Conservation (phyloP, 2,113 vertebrate species). For the Tor tambroides region DNA sequence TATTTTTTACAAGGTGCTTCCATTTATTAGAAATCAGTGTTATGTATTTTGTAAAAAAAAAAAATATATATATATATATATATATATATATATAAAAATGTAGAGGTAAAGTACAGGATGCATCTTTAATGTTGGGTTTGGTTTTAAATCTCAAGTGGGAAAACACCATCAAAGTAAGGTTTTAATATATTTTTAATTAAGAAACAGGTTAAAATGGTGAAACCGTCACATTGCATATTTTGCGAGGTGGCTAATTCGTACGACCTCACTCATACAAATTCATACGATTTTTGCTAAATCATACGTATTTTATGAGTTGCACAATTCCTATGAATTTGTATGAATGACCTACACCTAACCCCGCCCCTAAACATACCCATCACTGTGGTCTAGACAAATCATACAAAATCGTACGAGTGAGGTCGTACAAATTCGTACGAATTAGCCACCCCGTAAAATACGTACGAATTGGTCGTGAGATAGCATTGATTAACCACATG, state of each 20-base stretch:
- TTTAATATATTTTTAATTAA: conserved; percentile 67
- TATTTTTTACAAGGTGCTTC: conserved; percentile 79
- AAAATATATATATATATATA: background rate
- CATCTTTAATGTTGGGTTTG: conserved; percentile 69
- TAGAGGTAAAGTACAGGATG: conserved; percentile 71
- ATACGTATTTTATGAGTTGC: too few species aligned
- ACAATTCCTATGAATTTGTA: too few species aligned
- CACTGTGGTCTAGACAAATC: too few species aligned
- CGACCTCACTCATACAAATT: too few species aligned
- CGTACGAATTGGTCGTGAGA: too few species aligned
- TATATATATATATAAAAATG: conserved; percentile 65
- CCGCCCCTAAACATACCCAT: too few species aligned
- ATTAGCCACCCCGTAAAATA: too few species aligned
- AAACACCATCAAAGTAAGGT: conserved; percentile 64
- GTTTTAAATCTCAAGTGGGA: conserved; percentile 61
- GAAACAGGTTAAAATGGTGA: conserved; percentile 65
- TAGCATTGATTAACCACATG: conserved; percentile 18
- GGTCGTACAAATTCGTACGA: too few species aligned
- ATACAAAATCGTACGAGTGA: too few species aligned
- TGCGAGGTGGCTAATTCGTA: too few species aligned
- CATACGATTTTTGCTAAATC: too few species aligned
- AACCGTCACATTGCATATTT: conserved; percentile 55
- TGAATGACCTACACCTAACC: too few species aligned
- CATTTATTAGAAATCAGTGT: conserved; percentile 79
- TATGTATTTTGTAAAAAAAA: conserved; percentile 66